Base-by-base conservation (phyloP, 2,888 invertebrate genomes). In the Drosophila diplacantha region DNA sequence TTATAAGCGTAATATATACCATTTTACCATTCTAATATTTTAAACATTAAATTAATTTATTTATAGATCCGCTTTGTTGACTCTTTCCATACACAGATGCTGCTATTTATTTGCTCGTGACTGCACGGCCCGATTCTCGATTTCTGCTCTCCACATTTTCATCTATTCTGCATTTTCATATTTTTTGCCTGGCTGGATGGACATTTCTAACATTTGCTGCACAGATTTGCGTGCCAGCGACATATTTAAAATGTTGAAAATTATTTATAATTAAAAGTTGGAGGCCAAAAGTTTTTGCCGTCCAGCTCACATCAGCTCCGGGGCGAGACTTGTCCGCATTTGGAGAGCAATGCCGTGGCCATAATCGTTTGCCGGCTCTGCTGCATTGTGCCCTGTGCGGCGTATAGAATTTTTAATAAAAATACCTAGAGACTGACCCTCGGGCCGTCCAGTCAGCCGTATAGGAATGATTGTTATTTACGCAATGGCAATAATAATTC, bases 241-340 rank as follows among this genome's bases (percentile, higher is more conserved):
- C 81, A 84, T 81, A 81, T 81, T 81, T 81, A 84, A 81, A 82
- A 76, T 82, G 78, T 74, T 80, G 63, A 74, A 82, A 84, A 81
- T 83, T 84, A 84, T 83, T 81, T 81, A 84, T 81, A 82, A 84
- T 82, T 82, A 82, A 84, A 81, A 81, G 84, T 81, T 84, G 57
- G 74, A 82, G 75, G 71, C 77, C 80, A 81, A 75, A 83, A 82
- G 73, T 58, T 77, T 66, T 66, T 67, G 73, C 66, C 58, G 39
- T 62, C 62, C 43, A 39, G 39, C 14, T n/a, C 24, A 31, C 52
- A 44, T 14, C 68, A 46, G 56, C 31, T 22, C 18, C 24, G 16
- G 35, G 54, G 35, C 46, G 31, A 58, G 41, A 58, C 67, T 46
- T 49, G 53, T 32, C 44, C 59, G 69, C 39, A 44, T 37, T 49